Conservation (phyloP, 2,113 vertebrate species). For the Mesitornis unicolor region DNA sequence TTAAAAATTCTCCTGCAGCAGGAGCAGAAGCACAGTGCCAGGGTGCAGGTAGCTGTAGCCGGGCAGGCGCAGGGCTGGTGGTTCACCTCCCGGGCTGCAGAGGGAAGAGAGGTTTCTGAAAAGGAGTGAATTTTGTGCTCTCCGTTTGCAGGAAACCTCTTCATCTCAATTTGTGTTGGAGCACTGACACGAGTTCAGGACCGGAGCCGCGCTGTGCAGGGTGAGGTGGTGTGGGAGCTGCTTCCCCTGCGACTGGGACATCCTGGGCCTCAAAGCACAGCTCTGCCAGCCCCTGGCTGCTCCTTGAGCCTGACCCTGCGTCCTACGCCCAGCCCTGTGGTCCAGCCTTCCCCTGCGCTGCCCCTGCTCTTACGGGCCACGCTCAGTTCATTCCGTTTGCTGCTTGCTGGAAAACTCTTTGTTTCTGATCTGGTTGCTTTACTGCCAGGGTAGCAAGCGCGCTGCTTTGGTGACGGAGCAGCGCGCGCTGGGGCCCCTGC, state of each 20-base stretch:
- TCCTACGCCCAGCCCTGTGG: fast-evolving
- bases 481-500: background rate
- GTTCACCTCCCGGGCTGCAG: background rate
- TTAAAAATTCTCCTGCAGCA: background rate
- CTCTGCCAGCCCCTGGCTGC: background rate
- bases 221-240: background rate
- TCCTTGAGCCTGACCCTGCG: background rate
- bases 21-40: background rate
- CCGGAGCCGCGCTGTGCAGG: background rate
- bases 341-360: background rate
- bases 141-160: background rate
- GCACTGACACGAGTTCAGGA: background rate
- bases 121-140: background rate
- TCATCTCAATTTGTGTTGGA: fast-evolving
- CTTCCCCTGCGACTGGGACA: background rate
- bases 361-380: background rate
- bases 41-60: background rate
- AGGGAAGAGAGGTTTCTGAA: background rate
- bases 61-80: background rate
- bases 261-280: background rate
- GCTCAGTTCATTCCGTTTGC: background rate
- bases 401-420: background rate
- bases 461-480: background rate
- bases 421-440: background rate
- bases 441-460: background rate